phyloP scores from a whole-genome alignment of 2,113 vertebrate species.

The Alethe castanea region DNA sequence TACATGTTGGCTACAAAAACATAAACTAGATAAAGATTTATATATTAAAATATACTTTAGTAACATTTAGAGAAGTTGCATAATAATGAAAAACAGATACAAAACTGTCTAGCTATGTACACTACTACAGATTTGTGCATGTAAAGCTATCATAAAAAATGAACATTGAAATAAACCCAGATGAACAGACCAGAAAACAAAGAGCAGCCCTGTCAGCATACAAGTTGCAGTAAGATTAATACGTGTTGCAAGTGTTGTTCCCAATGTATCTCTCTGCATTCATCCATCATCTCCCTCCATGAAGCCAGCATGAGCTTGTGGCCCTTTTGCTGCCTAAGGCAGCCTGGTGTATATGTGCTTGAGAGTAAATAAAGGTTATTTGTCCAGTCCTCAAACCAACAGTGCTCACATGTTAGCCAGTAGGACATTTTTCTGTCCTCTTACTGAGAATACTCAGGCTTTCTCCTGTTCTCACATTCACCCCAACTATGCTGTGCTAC shows the following conservation, averaged over 20 bases:
- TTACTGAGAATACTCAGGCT: neutral
- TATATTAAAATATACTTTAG: constrained; percentile 5
- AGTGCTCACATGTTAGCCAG: neutral
- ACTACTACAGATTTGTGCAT: neutral
- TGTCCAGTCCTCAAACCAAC: neutral
- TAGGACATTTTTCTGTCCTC: neutral
- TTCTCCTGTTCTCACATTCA: neutral
- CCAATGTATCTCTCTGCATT: constrained; percentile 20
- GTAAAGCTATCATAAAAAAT: constrained; percentile 7
- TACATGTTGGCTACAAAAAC: neutral
- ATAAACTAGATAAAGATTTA: neutral
- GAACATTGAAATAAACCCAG: constrained; percentile 6
- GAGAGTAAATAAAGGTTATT: neutral
- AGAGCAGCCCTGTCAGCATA: constrained; percentile 39
- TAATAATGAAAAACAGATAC: constrained; percentile 25
- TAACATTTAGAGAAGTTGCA: neutral
- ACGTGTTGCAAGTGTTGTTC: constrained; percentile 18
- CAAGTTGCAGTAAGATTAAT: constrained; percentile 54
- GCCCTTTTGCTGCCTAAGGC: constrained; percentile 34
- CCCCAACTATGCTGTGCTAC: neutral
- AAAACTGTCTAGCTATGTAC: neutral
- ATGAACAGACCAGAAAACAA: constrained; percentile 48
- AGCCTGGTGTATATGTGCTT: neutral
- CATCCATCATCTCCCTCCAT: constrained; percentile 44
- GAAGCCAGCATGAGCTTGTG: neutral